A percentile compares a stretch with the other conserved stretches of the same genome.
Conservation (phyloP, 2,797 vertebrate genomes). For the Sebastes kiyomatsui region DNA sequence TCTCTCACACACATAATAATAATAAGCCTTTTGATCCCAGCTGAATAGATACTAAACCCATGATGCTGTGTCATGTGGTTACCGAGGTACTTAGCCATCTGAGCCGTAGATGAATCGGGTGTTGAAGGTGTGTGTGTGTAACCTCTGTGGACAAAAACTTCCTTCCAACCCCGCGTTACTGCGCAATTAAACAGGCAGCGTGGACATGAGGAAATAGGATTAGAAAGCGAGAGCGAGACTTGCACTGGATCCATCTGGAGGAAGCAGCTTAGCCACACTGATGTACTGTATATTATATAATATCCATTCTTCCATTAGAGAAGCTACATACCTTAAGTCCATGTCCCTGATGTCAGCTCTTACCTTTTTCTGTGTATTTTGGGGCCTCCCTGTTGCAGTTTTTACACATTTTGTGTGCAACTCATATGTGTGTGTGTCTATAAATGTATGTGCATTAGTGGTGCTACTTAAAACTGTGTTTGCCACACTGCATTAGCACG, state of each 20-base stretch:
- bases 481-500: slow-evolving; percentile 53
- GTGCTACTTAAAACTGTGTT: slow-evolving; percentile 14
- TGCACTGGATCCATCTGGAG: slow-evolving; percentile 8
- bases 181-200: slow-evolving; percentile 26
- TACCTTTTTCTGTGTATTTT: background rate
- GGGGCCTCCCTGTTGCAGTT: background rate
- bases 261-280: background rate
- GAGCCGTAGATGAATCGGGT: slow-evolving; percentile 27
- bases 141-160: background rate
- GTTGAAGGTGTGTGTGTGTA: background rate
- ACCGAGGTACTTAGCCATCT: slow-evolving; percentile 27
- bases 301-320: slow-evolving; percentile 3
- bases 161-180: slow-evolving; percentile 10
- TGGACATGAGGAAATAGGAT: slow-evolving; percentile 37
- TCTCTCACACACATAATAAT: slow-evolving; percentile 11
- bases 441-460: background rate
- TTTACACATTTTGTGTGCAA: background rate
- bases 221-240: background rate
- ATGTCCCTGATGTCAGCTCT: background rate
- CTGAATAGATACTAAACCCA: slow-evolving; percentile 43
- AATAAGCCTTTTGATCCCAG: slow-evolving; percentile 49
- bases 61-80: slow-evolving; percentile 51
- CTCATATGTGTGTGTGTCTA: background rate
- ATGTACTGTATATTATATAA: background rate
- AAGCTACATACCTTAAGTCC: background rate